These are phyloP conservation scores for Synergus japonicus DNA, from an alignment of 2,888 invertebrate species.

Conservation along the genomic window DNA sequence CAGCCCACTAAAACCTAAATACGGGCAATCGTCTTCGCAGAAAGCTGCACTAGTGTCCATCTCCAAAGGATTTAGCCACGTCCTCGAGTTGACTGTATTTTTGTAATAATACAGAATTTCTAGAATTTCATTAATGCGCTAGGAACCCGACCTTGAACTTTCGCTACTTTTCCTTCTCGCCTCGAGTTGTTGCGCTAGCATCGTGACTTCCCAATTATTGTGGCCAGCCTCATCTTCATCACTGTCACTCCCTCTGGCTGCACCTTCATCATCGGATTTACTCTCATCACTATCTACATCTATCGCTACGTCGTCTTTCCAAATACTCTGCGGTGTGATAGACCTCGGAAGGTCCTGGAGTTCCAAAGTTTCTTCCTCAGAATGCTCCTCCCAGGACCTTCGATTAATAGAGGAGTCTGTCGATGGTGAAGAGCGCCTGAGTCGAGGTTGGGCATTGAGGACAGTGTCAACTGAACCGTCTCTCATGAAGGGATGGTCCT, in stretches of 20 bases:
- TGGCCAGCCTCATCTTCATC: constrained; percentile 66
- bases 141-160: constrained; percentile 74
- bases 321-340: constrained; percentile 75
- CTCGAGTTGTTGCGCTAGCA: constrained; percentile 86
- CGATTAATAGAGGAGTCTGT: constrained; percentile 75
- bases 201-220: constrained; percentile 88
- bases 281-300: constrained; percentile 77
- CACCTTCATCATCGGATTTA: constrained; percentile 69
- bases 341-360: constrained; percentile 82
- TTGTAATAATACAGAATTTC: constrained; percentile 70
- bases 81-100: constrained; percentile 63
- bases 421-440: constrained; percentile 64
- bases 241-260: constrained; percentile 53
- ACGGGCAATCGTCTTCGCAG: constrained; percentile 68
- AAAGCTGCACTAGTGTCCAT: constrained; percentile 60
- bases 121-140: constrained; percentile 75
- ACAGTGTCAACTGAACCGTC: constrained; percentile 77
- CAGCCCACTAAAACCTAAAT: constrained; percentile 66
- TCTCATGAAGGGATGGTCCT: constrained; percentile 79
- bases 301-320: constrained; percentile 76
- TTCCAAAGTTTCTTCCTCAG: constrained; percentile 84
- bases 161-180: constrained; percentile 72
- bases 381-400: constrained; percentile 86
- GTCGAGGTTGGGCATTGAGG: constrained; percentile 65
- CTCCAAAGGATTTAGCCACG: constrained; percentile 60